phyloP scores from a whole-genome alignment of 2,113 vertebrate genomes.

The Ochotona curzoniae region DNA sequence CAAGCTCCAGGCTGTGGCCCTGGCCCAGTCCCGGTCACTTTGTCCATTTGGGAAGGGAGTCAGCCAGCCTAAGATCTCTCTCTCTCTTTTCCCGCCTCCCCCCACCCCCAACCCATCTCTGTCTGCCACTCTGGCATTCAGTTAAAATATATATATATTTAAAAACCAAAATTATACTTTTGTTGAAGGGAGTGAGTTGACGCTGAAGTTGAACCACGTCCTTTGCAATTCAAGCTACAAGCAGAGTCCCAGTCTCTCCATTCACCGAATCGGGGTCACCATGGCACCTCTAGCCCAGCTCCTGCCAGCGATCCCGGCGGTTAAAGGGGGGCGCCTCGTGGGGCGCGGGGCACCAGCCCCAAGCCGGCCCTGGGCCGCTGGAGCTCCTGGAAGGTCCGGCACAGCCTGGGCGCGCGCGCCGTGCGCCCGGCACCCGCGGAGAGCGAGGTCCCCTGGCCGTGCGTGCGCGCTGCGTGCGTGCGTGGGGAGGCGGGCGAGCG shows the following conservation, averaged over 20 bases:
- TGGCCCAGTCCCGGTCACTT: no score
- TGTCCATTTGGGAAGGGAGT: no score
- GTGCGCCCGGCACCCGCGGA: not conserved
- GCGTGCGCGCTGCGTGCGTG: not conserved
- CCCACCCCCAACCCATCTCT: no score
- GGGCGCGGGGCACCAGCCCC: conserved; percentile 25
- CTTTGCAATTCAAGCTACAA: not conserved
- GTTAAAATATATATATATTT: no score
- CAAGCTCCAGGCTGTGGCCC: no score
- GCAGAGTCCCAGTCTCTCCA: conserved; percentile 17
- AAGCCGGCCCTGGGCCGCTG: not conserved
- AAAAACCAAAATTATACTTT: no score
- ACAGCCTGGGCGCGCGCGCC: not conserved
- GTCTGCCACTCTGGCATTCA: no score
- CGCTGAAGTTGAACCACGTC: not conserved
- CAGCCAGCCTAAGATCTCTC: no score
- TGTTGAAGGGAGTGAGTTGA: not conserved
- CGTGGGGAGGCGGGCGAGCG: not conserved
- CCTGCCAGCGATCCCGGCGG: not conserved
- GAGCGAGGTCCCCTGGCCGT: no score
- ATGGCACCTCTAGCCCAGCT: not conserved
- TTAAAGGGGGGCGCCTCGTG: conserved; percentile 2
- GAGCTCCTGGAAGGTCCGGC: conserved; percentile 65
- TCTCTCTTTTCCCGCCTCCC: no score
- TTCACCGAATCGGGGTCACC: not conserved